Evolutionary conservation across 2,888 invertebrate species (phyloP).

Genomic region (Notodonta ziczac): DNA sequence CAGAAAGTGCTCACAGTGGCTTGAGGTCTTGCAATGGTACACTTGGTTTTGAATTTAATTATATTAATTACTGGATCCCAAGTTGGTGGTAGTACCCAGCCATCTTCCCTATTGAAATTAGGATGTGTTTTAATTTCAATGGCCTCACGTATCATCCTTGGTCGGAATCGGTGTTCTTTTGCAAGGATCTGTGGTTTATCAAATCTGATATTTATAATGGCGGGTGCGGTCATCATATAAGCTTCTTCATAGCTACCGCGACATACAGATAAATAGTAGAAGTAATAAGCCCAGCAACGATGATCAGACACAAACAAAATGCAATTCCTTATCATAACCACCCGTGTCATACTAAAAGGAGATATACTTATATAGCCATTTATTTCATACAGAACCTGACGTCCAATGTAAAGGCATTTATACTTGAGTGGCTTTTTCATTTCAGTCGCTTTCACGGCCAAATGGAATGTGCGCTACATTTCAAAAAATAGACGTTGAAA

Average conservation of each 20-base stretch:
- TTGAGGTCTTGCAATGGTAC: too few species aligned
- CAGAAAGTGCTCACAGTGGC: too few species aligned
- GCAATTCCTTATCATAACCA: not conserved
- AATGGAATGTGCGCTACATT: conserved; percentile 63
- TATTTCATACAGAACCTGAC: conserved; percentile 30
- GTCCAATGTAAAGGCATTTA: conserved; percentile 40
- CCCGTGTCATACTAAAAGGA: not conserved
- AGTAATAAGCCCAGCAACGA: not conserved
- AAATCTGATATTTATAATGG: too few species aligned
- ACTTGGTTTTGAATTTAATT: too few species aligned
- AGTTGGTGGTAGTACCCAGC: too few species aligned
- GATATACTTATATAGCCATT: conserved; percentile 12
- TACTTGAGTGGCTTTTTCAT: conserved; percentile 57
- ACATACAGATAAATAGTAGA: not conserved
- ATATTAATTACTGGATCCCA: too few species aligned
- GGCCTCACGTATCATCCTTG: too few species aligned
- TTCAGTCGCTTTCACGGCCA: conserved; percentile 54
- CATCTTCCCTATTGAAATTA: too few species aligned
- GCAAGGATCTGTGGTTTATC: too few species aligned
- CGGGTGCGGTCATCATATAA: too few species aligned
- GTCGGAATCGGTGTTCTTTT: too few species aligned
- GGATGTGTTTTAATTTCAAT: too few species aligned
- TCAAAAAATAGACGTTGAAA: conserved; percentile 59
- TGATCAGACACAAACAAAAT: not conserved
- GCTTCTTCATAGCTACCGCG: not conserved